Conservation (phyloP, 30 jellyfish, hydroid and myxozoan species). For the Hydra vulgaris region DNA sequence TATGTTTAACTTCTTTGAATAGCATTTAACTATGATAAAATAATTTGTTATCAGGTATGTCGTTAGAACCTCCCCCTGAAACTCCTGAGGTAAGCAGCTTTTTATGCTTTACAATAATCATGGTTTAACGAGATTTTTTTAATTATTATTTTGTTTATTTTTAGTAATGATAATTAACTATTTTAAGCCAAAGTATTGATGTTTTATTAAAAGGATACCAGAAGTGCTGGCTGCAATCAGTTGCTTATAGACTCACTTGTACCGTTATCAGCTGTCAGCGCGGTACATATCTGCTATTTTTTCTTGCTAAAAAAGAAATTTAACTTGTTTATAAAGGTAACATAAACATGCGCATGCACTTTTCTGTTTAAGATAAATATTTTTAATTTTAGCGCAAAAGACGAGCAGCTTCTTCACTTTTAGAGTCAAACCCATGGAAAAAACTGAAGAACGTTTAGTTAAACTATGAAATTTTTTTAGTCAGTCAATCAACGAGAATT, state of each 20-base stretch:
- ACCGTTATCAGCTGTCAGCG: constrained; percentile 23
- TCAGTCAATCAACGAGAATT: too few species aligned
- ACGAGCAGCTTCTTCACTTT: constrained; percentile 45
- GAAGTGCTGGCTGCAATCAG: background rate
- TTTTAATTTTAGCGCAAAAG: constrained; percentile 45
- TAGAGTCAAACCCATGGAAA: constrained; percentile 77
- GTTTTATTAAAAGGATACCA: background rate
- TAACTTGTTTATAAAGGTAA: too few species aligned
- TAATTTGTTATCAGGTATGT: background rate
- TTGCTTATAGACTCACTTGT: constrained; percentile 21
- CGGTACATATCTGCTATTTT: too few species aligned
- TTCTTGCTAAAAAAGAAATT: too few species aligned
- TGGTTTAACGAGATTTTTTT: too few species aligned
- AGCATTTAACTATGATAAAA: background rate
- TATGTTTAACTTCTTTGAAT: background rate
- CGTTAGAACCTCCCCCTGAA: background rate
- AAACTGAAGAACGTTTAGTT: constrained; percentile 35
- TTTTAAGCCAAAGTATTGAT: too few species aligned
- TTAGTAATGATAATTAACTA: too few species aligned
- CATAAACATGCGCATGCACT: background rate
- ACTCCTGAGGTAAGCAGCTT: background rate
- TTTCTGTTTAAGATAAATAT: constrained; percentile 10
- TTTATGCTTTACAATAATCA: too few species aligned
- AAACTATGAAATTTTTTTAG: too few species aligned
- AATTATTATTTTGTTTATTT: too few species aligned